Evolutionary conservation across 2,888 invertebrate genomes (phyloP).

Genomic region (Drosophila pullipes): DNA sequence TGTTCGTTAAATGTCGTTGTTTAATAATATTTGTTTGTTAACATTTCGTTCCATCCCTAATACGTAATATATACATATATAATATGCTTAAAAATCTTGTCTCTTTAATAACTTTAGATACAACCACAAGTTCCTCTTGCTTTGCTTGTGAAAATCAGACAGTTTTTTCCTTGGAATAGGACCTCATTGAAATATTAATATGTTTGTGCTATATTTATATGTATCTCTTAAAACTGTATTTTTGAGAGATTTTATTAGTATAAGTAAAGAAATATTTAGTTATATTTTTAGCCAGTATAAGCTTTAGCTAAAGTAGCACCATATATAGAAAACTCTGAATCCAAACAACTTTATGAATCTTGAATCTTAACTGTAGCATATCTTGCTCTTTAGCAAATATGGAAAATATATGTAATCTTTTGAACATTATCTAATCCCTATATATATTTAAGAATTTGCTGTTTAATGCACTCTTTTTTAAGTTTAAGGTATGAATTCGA

Average conservation of each 20-base stretch:
- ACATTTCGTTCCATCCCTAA: neutral
- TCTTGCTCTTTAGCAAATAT: neutral
- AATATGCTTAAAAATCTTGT: neutral
- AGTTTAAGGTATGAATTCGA: neutral
- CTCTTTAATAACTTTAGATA: neutral
- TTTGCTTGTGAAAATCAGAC: neutral
- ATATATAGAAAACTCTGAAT: neutral
- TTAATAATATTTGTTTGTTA: neutral
- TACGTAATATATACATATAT: neutral
- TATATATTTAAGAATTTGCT: neutral
- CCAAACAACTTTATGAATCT: neutral
- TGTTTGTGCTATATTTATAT: neutral
- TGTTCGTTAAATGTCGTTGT: neutral
- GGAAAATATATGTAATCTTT: neutral
- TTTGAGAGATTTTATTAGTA: too few species aligned
- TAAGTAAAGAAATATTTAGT: neutral
- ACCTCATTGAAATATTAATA: neutral
- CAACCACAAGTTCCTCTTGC: neutral
- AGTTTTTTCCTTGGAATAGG: neutral
- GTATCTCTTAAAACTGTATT: too few species aligned
- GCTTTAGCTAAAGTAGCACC: neutral
- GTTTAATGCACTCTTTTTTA: neutral
- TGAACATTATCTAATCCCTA: neutral
- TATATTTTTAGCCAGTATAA: neutral
- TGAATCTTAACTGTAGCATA: neutral